phyloP scores from a whole-genome alignment of 2,113 vertebrate genomes.

The Gasterosteus aculeatus region DNA sequence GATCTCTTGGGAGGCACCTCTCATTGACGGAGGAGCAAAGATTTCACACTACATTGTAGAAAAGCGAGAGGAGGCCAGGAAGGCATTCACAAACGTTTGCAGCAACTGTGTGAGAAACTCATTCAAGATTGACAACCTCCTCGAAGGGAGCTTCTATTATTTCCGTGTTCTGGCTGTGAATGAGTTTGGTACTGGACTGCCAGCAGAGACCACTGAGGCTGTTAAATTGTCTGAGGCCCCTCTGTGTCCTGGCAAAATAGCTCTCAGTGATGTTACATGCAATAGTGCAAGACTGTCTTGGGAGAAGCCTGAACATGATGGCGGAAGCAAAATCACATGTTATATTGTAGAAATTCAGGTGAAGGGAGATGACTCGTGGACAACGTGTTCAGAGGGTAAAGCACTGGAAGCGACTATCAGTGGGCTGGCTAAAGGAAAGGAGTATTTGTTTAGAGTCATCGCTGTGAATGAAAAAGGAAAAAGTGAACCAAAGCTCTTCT shows the following conservation, averaged over 20 bases:
- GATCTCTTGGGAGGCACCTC: conserved; percentile 92
- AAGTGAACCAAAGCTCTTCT: conserved; percentile 92
- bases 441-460: conserved; percentile 92
- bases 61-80: conserved; percentile 94
- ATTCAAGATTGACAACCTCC: conserved; percentile 92
- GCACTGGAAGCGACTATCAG: conserved; percentile 86
- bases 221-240: conserved; percentile 92
- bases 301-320: conserved; percentile 97
- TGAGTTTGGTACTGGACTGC: conserved; percentile 91
- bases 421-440: conserved; percentile 88
- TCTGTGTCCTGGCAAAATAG: conserved; percentile 90
- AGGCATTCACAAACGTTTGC: conserved; percentile 91
- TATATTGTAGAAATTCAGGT: conserved; percentile 95
- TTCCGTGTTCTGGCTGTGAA: conserved; percentile 96
- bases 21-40: conserved; percentile 96
- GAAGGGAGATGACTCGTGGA: conserved; percentile 93
- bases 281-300: conserved; percentile 90
- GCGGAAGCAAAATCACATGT: conserved; percentile 95
- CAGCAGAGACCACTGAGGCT: conserved; percentile 86
- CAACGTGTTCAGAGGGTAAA: conserved; percentile 89
- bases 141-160: conserved; percentile 92
- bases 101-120: conserved; percentile 92
- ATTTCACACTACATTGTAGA: conserved; percentile 95
- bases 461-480: conserved; percentile 96
- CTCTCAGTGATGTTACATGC: conserved; percentile 87